A percentile compares a stretch with the other conserved stretches of the same genome.
Evolutionary conservation across 2,113 vertebrate species (phyloP).

Genomic region (Rhea americana): DNA sequence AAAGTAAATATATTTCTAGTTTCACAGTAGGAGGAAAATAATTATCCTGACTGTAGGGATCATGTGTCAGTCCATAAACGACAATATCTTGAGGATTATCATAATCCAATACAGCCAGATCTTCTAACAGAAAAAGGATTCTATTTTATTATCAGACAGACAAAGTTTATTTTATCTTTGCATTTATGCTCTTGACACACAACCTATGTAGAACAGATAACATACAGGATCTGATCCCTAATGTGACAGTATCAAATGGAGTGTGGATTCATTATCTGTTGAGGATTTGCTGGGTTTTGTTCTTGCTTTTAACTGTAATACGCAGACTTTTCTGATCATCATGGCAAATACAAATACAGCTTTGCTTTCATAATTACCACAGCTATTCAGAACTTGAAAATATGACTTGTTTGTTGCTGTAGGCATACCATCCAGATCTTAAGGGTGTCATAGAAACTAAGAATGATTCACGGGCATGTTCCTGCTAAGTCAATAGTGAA

Average conservation of each 20-base stretch:
- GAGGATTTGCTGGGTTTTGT: background rate
- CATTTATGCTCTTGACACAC: background rate
- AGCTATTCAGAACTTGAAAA: slow-evolving; percentile 38
- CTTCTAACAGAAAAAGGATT: background rate
- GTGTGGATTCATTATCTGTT: background rate
- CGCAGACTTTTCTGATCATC: background rate
- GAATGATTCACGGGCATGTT: slow-evolving; percentile 34
- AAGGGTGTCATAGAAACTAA: slow-evolving; percentile 54
- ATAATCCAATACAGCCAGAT: background rate
- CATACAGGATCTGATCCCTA: background rate
- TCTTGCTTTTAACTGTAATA: background rate
- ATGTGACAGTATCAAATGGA: background rate
- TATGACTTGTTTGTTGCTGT: slow-evolving; percentile 27
- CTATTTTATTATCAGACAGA: background rate
- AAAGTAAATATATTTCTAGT: background rate
- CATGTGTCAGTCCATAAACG: background rate
- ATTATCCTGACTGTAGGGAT: background rate
- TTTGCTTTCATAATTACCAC: slow-evolving; percentile 35
- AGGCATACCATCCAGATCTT: slow-evolving; percentile 22
- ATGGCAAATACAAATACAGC: background rate
- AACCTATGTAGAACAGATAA: background rate
- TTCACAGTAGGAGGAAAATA: background rate
- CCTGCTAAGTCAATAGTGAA: background rate
- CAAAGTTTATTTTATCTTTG: background rate
- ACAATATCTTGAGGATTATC: background rate